Percentiles rank a stretch among this genome's conserved stretches.
These are phyloP conservation scores for Anguilla marmorata DNA, from an alignment of 2,797 vertebrate species.

Conservation along the genomic window DNA sequence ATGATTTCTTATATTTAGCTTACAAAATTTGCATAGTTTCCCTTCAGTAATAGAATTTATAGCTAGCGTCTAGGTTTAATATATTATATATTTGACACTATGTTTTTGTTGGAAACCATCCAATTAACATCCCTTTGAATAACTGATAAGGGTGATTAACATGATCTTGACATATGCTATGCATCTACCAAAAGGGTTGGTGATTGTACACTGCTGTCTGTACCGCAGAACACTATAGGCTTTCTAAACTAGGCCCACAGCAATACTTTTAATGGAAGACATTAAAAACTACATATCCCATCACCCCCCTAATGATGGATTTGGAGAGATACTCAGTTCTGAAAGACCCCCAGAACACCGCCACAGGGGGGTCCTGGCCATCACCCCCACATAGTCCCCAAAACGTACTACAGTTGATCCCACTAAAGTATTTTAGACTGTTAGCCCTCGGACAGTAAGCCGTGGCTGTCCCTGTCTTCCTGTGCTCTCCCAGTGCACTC, in stretches of 20 bases:
- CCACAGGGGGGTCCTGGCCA: neutral
- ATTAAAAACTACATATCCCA: neutral
- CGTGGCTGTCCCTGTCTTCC: neutral
- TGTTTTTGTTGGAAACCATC: neutral
- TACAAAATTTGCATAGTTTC: neutral
- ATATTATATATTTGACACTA: neutral
- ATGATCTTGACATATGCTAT: neutral
- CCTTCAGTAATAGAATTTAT: neutral
- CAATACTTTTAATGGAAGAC: neutral
- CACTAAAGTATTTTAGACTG: neutral
- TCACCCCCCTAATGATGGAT: neutral
- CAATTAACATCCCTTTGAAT: neutral
- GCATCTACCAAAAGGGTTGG: neutral
- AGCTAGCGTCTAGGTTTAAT: neutral
- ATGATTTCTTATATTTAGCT: neutral
- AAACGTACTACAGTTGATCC: neutral
- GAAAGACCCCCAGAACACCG: neutral
- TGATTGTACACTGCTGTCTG: neutral
- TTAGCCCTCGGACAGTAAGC: neutral
- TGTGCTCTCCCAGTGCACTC: neutral
- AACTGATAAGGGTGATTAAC: neutral
- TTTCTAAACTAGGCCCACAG: neutral
- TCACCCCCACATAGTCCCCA: neutral
- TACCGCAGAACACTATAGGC: neutral
- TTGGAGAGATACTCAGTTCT: neutral